Evolutionary conservation across 1,140 invertebrate genomes (phyloP), one percentile per base, ranked within the genome.

Genomic region (Mizuhopecten yessoensis): DNA sequence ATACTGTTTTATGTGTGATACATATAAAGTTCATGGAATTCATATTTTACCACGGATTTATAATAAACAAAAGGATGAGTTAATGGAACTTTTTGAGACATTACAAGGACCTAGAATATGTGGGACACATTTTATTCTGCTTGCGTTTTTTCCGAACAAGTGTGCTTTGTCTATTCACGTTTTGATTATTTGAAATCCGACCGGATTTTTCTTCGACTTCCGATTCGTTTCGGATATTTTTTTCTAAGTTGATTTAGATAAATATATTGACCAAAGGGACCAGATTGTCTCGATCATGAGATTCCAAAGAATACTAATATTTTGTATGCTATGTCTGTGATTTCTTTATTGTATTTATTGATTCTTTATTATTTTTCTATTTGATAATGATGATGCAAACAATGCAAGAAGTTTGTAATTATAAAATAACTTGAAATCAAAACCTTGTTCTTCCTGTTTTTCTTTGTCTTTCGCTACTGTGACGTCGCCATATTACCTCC

Each of bases 181-280:
- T 75, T 29, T 29, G 23, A 29, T 29, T 75, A 29, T 9, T 75
- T 75, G 57, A 75, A 75, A 75, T 75, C 57, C 57, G 29, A 5
- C n/a, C n/a, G 57, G 57, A 75, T 75, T 75, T n/a, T 75, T 75
- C 57, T 29, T 75, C 57, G 57, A 75, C 57, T 75, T 75, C 57
- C 57, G 57, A 75, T 75, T 49, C 57, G 57, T 75, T 75, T 75
- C 57, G 57, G 57, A 75, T 75, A 7, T 29, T 29, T 75, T n/a
- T 75, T 75, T n/a, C 57, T 75, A 1, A n/a, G n/a, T 75, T 75
- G 57, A 75, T 75, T 75, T 75, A 75, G 57, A 75, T 75, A 75
- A 75, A 75, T 75, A 75, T 75, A 75, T 75, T 75, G 57, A 75
- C 57, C 57, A n/a, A 75, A 75, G 57, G 57, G 57, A 75, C 57